Base-by-base conservation (phyloP, 2,888 invertebrate species). In the Andrena trimmerana region DNA sequence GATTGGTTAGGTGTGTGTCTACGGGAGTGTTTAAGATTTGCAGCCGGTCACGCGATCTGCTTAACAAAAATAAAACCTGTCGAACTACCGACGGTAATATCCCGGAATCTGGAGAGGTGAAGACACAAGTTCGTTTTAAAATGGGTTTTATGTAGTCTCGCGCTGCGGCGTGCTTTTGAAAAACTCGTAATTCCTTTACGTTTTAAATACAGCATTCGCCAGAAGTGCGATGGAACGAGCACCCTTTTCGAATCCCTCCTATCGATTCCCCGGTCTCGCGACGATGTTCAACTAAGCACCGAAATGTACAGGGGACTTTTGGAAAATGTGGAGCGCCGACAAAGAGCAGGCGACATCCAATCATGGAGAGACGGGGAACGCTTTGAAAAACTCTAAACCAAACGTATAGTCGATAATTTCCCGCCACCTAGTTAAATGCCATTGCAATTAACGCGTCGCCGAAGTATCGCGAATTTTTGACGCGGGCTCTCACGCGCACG, bases 131-230 rank as follows among this genome's bases (percentile, higher is more conserved):
- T 66, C 76, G 54, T 80, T 85, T 78, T 54, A 57, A 78, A 84
- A 81, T 81, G 60, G 65, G 75, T 75, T 80, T 84, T 75, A 86
- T 75, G 78, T 27, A 72, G 77, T 66, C 70, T 50, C 66, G 24
- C 69, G 59, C 52, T 42, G 57, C 42, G 52, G 52, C 70, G 59
- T 75, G 75, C 50, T 79, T 87, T 86, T 86, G 76, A 85, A 81
- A 62, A 76, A 60, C 68, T 65, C 29, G 60, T 75, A 85, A 88
- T 59, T 71, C 80, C 85, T 87, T 57, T 81, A 50, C 76, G 80
- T 81, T 84, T 80, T 69, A 78, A 57, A 71, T 70, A 74, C 7
- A 52, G 29, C 71, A 70, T 27, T 78, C 60, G 76, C 65, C 60
- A 77, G 74, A 70, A 78, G 69, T 52, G 20, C 57, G 67, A 75